A percentile compares a stretch with the other conserved stretches of the same genome.
Evolutionary conservation across 2,888 invertebrate genomes (phyloP).

Genomic region (Apodemia hepburni): DNA sequence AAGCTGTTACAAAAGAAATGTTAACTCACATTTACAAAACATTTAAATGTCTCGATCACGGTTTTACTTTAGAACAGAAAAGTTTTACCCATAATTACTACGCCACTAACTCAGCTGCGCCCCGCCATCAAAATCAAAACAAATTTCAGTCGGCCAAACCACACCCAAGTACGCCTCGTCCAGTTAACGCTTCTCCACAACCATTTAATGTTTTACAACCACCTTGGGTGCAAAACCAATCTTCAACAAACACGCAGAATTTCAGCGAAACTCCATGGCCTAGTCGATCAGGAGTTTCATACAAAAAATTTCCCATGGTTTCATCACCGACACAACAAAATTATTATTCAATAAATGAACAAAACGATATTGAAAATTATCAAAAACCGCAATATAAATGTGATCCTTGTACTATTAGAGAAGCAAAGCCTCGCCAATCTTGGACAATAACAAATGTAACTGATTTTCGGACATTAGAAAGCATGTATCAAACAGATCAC

Average conservation of each 20-base stretch:
- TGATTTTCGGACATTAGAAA: conserved; percentile 63
- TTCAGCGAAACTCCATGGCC: conserved; percentile 69
- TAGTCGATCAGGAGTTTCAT: conserved; percentile 53
- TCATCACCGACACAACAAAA: conserved; percentile 61
- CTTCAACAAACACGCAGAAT: conserved; percentile 50
- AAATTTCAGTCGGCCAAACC: conserved; percentile 62
- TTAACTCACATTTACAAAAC: conserved; percentile 81
- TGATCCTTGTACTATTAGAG: conserved; percentile 61
- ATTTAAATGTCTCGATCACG: conserved; percentile 79
- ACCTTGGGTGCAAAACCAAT: conserved; percentile 66
- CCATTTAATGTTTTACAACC: conserved; percentile 65
- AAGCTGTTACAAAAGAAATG: conserved; percentile 80
- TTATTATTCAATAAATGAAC: conserved; percentile 63
- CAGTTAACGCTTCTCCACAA: conserved; percentile 62
- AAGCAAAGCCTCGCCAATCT: conserved; percentile 70
- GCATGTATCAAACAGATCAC: conserved; percentile 66
- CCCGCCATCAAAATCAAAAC: conserved; percentile 65
- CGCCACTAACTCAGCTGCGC: conserved; percentile 65
- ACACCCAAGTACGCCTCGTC: conserved; percentile 57
- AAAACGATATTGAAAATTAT: conserved; percentile 57
- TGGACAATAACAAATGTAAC: conserved; percentile 73
- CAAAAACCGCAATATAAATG: conserved; percentile 65
- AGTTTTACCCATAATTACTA: conserved; percentile 75
- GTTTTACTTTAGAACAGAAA: conserved; percentile 75
- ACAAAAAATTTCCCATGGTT: conserved; percentile 65